These are phyloP conservation scores for Platycercus adscitus DNA, from an alignment of 2,113 vertebrate species.

Conservation along the genomic window DNA sequence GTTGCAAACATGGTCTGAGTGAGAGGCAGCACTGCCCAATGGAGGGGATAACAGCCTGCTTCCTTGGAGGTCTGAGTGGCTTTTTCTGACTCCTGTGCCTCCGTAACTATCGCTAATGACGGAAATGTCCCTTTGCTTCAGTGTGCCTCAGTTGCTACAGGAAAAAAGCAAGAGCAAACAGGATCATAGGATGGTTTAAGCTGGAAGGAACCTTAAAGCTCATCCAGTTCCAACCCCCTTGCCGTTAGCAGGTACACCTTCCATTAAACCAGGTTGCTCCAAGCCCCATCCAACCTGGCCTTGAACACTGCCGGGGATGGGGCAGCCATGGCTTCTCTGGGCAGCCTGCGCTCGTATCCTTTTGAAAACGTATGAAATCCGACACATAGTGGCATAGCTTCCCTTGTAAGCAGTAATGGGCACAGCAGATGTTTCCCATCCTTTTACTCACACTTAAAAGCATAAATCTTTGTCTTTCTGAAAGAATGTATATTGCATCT, in stretches of 20 bases:
- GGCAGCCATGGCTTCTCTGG: background rate
- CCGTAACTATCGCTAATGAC: background rate
- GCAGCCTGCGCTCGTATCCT: background rate
- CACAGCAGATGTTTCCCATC: background rate
- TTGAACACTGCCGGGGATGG: background rate
- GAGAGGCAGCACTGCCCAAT: background rate
- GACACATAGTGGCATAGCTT: background rate
- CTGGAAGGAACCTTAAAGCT: background rate
- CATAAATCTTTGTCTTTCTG: constrained; percentile 20
- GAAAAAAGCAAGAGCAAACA: background rate
- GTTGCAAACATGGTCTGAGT: rapidly evolving
- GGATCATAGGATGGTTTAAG: background rate
- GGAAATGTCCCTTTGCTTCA: background rate
- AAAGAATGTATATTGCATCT: background rate
- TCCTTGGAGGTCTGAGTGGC: background rate
- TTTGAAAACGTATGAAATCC: background rate
- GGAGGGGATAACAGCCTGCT: background rate
- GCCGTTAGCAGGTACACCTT: background rate
- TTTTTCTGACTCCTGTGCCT: background rate
- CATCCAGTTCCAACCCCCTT: background rate
- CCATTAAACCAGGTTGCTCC: background rate
- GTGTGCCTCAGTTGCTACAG: background rate
- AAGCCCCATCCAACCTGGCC: background rate
- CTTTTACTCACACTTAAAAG: background rate
- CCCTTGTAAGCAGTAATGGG: background rate